phyloP scores from a whole-genome alignment of 2,797 vertebrate species.

The Mionectes olivaceus region DNA sequence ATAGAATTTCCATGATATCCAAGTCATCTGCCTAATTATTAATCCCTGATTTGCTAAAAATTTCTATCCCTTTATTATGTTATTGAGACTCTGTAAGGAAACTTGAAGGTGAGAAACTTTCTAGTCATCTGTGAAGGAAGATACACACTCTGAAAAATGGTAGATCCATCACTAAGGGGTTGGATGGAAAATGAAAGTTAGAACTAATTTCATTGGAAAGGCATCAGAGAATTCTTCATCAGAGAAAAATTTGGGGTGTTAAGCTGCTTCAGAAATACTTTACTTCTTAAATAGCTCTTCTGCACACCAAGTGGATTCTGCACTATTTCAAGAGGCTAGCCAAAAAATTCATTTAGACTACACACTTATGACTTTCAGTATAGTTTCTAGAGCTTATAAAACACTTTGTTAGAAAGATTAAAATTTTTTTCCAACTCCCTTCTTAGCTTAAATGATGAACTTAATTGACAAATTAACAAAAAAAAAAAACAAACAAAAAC shows the following conservation, averaged over 20 bases:
- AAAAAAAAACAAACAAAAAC: neutral
- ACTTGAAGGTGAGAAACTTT: neutral
- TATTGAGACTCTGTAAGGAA: neutral
- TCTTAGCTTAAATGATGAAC: neutral
- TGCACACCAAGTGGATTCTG: neutral
- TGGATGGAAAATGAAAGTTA: neutral
- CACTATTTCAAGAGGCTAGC: neutral
- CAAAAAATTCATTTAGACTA: neutral
- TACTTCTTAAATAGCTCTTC: neutral
- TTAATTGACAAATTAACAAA: neutral
- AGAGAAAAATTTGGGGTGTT: fast-evolving
- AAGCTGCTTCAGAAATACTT: neutral
- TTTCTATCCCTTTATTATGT: neutral
- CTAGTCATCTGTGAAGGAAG: neutral
- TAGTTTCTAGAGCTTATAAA: neutral
- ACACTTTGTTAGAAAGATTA: neutral
- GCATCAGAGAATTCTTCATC: neutral
- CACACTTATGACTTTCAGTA: fast-evolving
- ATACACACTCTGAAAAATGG: neutral
- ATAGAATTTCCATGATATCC: neutral
- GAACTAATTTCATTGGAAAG: neutral
- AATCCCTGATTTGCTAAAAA: neutral
- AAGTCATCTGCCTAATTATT: neutral
- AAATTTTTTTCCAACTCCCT: neutral
- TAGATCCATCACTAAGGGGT: neutral